Percentiles rank a stretch among this genome's conserved stretches.
Conservation (phyloP, 2,797 vertebrate genomes). For the Delichon dasypus region DNA sequence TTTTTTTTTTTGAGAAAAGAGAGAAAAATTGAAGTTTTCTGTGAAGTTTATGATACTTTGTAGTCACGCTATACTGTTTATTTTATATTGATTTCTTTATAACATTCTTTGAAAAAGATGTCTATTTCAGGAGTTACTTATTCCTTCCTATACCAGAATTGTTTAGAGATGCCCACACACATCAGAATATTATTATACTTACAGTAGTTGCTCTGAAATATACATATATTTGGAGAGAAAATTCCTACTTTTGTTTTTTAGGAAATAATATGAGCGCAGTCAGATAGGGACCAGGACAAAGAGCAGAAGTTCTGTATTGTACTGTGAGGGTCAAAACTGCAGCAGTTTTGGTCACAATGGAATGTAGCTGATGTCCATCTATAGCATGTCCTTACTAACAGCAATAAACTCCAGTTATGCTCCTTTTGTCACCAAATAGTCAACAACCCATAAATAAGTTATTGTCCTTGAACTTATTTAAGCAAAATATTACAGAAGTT, state of each 20-base stretch:
- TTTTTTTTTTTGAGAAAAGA: not conserved
- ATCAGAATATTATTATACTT: not conserved
- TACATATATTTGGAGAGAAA: not conserved
- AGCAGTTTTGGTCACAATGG: not conserved
- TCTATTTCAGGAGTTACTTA: not conserved
- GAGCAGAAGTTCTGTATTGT: not conserved
- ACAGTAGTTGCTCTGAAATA: not conserved
- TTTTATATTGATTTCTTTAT: not conserved
- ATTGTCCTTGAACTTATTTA: not conserved
- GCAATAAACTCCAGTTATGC: not conserved
- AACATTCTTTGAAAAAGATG: not conserved
- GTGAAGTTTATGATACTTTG: not conserved
- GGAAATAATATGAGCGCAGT: not conserved
- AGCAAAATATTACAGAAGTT: not conserved
- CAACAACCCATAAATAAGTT: not conserved
- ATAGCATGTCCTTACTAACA: not conserved
- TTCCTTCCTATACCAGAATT: not conserved
- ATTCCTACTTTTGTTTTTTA: not conserved
- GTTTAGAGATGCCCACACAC: not conserved
- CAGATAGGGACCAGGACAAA: not conserved
- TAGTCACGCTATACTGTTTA: not conserved
- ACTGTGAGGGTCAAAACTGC: not conserved
- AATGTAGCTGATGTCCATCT: not conserved
- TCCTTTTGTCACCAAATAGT: not conserved
- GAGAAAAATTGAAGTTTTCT: not conserved